Evolutionary conservation across 2,888 invertebrate species (phyloP).

Genomic region (Oscheius myriophilus): DNA sequence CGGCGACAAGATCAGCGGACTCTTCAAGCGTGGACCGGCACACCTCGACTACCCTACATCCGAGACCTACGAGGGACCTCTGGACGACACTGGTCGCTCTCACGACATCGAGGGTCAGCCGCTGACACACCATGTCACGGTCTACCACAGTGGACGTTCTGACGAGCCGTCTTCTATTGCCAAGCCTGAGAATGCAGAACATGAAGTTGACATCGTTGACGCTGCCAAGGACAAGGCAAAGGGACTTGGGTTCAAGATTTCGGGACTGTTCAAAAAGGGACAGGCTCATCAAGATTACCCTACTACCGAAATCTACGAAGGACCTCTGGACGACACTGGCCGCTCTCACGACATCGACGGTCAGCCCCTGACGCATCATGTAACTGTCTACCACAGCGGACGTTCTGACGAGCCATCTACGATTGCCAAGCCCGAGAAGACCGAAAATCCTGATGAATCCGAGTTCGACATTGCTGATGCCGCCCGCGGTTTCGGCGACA

Average conservation of each 20-base stretch:
- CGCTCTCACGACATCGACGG: conserved; percentile 15
- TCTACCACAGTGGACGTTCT: too few relatives aligned
- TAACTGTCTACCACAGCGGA: too few relatives aligned
- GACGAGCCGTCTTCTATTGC: too few relatives aligned
- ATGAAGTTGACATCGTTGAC: too few relatives aligned
- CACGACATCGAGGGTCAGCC: conserved; percentile 14
- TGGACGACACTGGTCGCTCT: conserved; percentile 12
- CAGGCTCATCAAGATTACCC: conserved; percentile 54
- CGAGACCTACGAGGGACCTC: conserved; percentile 9
- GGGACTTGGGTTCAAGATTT: conserved; percentile 36
- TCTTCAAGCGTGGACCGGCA: conserved; percentile 44
- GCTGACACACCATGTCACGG: neutral
- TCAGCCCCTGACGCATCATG: conserved; percentile 3
- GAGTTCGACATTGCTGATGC: too few relatives aligned
- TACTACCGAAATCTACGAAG: conserved; percentile 41
- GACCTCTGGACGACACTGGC: conserved; percentile 37
- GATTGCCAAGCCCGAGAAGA: too few relatives aligned
- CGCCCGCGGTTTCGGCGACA: too few relatives aligned
- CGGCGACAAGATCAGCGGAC: neutral
- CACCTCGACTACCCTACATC: conserved; percentile 26
- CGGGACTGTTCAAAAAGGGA: conserved; percentile 46
- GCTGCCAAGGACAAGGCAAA: too few relatives aligned
- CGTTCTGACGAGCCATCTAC: too few relatives aligned
- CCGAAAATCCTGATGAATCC: too few relatives aligned
- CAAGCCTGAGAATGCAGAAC: conserved; percentile 23